Evolutionary conservation across 2,888 invertebrate genomes (phyloP).

Genomic region (Lysandra coridon): DNA sequence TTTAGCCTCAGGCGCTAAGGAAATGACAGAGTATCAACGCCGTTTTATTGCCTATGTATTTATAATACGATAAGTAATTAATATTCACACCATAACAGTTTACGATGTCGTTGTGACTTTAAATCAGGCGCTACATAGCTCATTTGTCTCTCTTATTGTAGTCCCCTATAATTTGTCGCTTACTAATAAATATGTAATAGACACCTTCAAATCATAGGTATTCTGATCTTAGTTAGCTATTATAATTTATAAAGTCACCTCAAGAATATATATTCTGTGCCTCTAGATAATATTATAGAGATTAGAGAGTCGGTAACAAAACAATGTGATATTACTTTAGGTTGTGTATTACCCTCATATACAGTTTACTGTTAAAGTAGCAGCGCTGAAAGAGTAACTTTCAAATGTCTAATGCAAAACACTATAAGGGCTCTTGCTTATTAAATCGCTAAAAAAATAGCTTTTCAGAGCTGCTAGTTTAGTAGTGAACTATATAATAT

Average conservation of each 20-base stretch:
- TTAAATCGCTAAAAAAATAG: too few species aligned
- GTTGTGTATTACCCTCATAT: too few species aligned
- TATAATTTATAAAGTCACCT: background rate
- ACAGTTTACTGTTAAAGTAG: too few species aligned
- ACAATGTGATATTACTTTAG: too few species aligned
- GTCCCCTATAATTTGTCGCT: background rate
- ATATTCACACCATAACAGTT: background rate
- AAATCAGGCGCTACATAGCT: slow-evolving; percentile 9
- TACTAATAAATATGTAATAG: background rate
- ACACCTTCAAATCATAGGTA: background rate
- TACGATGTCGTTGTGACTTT: background rate
- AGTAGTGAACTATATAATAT: too few species aligned
- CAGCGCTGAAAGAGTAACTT: too few species aligned
- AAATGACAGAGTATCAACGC: background rate
- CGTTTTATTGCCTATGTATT: background rate
- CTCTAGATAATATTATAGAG: too few species aligned
- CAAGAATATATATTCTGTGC: too few species aligned
- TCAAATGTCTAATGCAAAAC: too few species aligned
- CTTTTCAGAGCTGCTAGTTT: too few species aligned
- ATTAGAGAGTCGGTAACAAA: too few species aligned
- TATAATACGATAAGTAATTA: background rate
- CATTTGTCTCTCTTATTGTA: slow-evolving; percentile 5
- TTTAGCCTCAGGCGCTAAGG: background rate
- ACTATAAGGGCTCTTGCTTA: too few species aligned
- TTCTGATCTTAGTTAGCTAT: background rate